phyloP scores from a whole-genome alignment of 2,888 invertebrate species.

The Formica aserva region DNA sequence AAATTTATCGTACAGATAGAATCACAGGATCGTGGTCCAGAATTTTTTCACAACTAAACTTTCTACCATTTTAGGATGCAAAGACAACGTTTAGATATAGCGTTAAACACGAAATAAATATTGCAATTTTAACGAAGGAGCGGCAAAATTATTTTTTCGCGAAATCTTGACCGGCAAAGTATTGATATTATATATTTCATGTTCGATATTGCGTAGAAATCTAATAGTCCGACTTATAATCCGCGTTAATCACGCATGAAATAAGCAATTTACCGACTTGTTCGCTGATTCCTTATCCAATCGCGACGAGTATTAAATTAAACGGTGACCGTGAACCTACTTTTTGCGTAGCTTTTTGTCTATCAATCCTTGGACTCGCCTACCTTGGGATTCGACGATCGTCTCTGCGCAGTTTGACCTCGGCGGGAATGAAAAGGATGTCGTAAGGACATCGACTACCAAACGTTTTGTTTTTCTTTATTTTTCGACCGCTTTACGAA shows the following conservation, averaged over 20 bases:
- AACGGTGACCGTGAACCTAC: constrained; percentile 64
- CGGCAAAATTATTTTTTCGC: not conserved
- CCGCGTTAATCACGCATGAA: constrained; percentile 46
- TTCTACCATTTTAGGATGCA: not conserved
- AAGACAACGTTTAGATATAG: not conserved
- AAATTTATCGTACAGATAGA: constrained; percentile 67
- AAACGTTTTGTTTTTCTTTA: not conserved
- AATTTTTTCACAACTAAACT: constrained; percentile 51
- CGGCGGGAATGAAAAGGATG: constrained; percentile 5
- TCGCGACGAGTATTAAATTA: constrained; percentile 50
- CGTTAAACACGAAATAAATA: not conserved
- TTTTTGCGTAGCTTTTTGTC: constrained; percentile 51
- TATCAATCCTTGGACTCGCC: constrained; percentile 58
- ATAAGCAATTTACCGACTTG: constrained; percentile 37
- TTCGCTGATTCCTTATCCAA: constrained; percentile 32
- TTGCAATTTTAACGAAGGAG: not conserved
- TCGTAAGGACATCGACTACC: constrained; percentile 28
- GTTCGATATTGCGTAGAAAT: not conserved
- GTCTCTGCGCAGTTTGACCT: constrained; percentile 29
- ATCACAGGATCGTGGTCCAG: constrained; percentile 68
- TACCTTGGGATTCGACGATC: constrained; percentile 38
- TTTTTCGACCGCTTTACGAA: not conserved
- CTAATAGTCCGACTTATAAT: constrained; percentile 17
- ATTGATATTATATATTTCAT: not conserved
- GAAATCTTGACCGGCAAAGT: not conserved